Base-by-base conservation (phyloP, 2,888 invertebrate genomes). In the Endotricha flammealis region DNA sequence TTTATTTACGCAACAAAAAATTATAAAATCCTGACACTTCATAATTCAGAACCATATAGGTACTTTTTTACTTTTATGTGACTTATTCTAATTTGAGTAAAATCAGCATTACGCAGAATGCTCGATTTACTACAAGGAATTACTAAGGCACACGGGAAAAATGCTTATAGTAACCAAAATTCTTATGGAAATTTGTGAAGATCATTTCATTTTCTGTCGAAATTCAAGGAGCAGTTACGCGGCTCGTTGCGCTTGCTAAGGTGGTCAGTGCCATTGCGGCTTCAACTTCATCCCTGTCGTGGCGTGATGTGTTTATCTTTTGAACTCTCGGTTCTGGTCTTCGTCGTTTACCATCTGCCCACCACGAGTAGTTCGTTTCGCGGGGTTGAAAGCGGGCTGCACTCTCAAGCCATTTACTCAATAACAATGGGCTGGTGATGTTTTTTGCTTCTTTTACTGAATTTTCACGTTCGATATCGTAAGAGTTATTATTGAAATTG, bases 321-420 rank as follows among this genome's bases (percentile, higher is more conserved):
- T 66, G 76, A 2, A 57, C 39, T 44, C 66, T 70, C 8, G 51
- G 32, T n/a, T 78, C 79, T 8, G 61, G 48, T 42, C 70, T 77
- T 36, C 74, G 69, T 40, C 75, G 61, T 43, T 64, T 72, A 4
- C 67, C 79, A 36, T 80, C 80, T 5, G 71, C 76, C 92, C 92
- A 92, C 70, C 91, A 90, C 1, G 91, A 88, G 57, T 92, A 92
- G 57, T 91, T 92, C 38, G 89, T 90, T 59, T 92, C 91, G 48
- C 90, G 90, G 0, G 93, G 93, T 46, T 90, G 90, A 64, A 93
- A 93, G 46, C 91, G 89, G 0, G 90, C 92, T 0, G 93, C 92
- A 57, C 93, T 93, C 60, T 92, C 91, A 30, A 93, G 67, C 93
- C 93, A 93, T 62, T 92, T 93, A 27, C 91, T 90, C 8, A 93